Evolutionary conservation across 2,888 invertebrate species (phyloP), one percentile per base, ranked within the genome.

Genomic region (Isoperla grammatica): DNA sequence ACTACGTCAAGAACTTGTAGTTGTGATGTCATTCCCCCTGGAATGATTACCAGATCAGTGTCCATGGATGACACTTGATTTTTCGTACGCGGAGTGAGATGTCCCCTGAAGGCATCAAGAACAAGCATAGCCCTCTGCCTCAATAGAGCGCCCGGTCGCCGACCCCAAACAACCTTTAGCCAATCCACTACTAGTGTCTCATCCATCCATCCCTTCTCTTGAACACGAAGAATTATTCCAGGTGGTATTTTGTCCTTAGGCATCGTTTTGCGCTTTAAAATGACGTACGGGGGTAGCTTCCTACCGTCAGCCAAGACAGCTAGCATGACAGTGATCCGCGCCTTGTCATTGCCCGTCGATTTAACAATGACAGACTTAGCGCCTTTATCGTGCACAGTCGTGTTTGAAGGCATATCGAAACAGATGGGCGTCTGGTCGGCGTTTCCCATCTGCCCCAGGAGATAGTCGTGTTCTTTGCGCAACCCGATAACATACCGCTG

Each of bases 131-230:
- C 20, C 2, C 19, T 15, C 9, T 15, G 12, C 9, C 11, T 5
- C 15, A 59, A 39, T 12, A 59, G 15, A 20, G 49, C 57, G 35
- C 49, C 57, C 15, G 50, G 50, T 35, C 50, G 29, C 9, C 29
- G 35, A 13, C 19, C 12, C 57, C 59, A 53, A 37, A 59, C 42
- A 22, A 4, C 19, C 17, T 59, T 59, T 15, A 59, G 12, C 54
- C 54, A 59, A 12, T 59, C 59, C 9, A 39, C 6, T 6, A 53
- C 19, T 6, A 59, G 20, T 12, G 37, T 40, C n/a, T n/a, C n/a
- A n/a, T n/a, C n/a, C n/a, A 59, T 53, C 59, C 53, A 59, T 11
- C 43, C 56, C 1, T 56, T 57, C 19, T 56, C 42, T 19, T 56
- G 56, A 6, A 22, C 56, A 13, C 29, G 12, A 35, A 53, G 11